Conservation (phyloP, 2,797 vertebrate genomes). For the Girardinus metallicus region DNA sequence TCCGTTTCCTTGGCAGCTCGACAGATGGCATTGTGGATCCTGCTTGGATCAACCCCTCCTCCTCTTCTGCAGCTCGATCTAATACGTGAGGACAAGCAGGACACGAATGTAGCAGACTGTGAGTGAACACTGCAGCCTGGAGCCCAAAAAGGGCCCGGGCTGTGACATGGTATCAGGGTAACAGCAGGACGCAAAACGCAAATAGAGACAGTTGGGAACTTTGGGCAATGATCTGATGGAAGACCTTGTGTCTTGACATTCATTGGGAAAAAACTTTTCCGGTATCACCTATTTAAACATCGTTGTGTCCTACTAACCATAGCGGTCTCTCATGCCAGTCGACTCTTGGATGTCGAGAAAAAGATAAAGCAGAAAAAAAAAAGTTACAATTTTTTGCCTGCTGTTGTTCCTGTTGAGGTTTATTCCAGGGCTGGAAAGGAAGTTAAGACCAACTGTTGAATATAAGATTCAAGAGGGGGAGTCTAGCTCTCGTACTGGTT, state of each 20-base stretch:
- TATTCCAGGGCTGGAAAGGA: background rate
- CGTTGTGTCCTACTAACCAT: background rate
- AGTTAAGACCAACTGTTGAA: background rate
- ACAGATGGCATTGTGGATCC: conserved; percentile 39
- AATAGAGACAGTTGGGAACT: background rate
- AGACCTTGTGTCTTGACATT: background rate
- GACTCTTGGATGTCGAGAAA: background rate
- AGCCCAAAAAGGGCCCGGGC: background rate
- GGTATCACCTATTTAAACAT: background rate
- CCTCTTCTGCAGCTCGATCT: conserved; percentile 48
- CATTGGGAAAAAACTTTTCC: background rate
- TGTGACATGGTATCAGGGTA: background rate
- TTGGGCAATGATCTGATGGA: background rate
- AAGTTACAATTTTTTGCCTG: background rate
- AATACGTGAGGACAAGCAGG: conserved; percentile 23
- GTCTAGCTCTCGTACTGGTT: background rate
- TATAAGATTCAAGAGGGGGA: background rate
- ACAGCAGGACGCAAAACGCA: background rate
- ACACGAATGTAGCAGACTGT: background rate
- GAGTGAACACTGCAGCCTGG: background rate
- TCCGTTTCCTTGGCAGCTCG: conserved; percentile 75
- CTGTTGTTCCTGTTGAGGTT: background rate
- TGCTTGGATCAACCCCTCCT: conserved; percentile 33
- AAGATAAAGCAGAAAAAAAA: background rate
- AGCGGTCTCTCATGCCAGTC: background rate